Evolutionary conservation across 2,113 vertebrate species (phyloP).

Genomic region (Lethenteron camtschaticum): DNA sequence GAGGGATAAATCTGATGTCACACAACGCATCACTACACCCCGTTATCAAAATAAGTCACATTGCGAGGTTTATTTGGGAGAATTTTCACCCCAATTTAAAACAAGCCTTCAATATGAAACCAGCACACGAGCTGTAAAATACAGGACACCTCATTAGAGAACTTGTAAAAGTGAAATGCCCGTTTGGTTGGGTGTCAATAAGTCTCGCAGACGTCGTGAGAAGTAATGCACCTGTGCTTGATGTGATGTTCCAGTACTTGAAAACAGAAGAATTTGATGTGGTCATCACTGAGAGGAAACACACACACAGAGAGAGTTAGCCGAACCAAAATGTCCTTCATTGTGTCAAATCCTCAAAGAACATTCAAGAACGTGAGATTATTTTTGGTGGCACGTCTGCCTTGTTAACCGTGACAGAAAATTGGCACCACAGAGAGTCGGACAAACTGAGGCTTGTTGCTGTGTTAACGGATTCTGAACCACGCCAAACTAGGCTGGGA

Average conservation of each 20-base stretch:
- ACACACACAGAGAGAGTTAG: constrained; percentile 6
- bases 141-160: not conserved
- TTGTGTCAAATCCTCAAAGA: not conserved
- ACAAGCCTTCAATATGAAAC: not conserved
- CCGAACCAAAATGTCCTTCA: no score
- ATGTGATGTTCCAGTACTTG: constrained; percentile 94
- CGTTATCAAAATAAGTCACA: not conserved
- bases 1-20: no score
- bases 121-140: not conserved
- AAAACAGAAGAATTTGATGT: constrained; percentile 97
- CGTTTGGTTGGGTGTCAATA: constrained; percentile 3
- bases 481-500: no score
- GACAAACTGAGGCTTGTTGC: not conserved
- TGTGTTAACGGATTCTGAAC: not conserved
- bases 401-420: not conserved
- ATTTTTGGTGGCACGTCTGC: not conserved
- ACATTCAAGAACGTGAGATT: not conserved
- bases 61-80: not conserved
- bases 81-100: not conserved
- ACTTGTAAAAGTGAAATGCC: not conserved
- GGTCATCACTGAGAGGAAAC: constrained; percentile 48
- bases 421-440: not conserved
- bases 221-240: constrained; percentile 55
- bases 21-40: no score
- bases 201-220: not conserved